Conservation (phyloP, 1,140 invertebrate genomes). For the Neodiprion lecontei region DNA sequence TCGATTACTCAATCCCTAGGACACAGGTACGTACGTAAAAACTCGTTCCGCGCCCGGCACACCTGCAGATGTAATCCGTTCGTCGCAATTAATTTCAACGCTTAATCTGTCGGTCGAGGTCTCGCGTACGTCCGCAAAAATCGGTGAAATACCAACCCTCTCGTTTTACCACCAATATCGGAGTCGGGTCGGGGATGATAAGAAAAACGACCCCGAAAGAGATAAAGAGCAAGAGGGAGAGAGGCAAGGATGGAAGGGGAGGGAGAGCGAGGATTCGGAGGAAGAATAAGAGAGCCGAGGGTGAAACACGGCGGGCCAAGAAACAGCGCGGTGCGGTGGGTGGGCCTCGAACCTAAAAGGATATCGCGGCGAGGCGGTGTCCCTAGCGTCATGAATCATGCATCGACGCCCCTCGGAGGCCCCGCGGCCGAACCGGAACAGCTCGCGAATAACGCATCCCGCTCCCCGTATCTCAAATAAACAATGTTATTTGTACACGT, state of each 20-base stretch:
- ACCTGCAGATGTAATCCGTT: too few species aligned
- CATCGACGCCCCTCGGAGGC: conserved; percentile 36
- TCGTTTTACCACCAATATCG: too few species aligned
- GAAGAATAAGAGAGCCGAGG: conserved; percentile 17
- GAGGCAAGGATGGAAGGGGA: background rate
- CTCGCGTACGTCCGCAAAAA: too few species aligned
- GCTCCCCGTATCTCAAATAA: conserved; percentile 49
- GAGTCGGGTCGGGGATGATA: too few species aligned
- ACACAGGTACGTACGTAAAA: too few species aligned
- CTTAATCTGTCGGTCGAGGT: too few species aligned
- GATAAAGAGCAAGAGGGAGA: conserved; percentile 9
- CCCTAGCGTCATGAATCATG: conserved; percentile 54
- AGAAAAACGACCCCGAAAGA: background rate
- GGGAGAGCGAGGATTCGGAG: conserved; percentile 12
- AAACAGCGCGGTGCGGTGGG: conserved; percentile 21
- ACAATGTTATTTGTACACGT: conserved; percentile 53
- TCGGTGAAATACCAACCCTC: too few species aligned
- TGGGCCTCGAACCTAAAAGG: conserved; percentile 18
- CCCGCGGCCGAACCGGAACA: conserved; percentile 34
- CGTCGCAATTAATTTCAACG: too few species aligned
- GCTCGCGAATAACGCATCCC: background rate
- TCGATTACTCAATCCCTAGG: background rate
- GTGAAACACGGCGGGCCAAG: conserved; percentile 16
- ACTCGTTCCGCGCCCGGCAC: too few species aligned
- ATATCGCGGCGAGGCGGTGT: conserved; percentile 36